Evolutionary conservation across 2,888 invertebrate species (phyloP).

Genomic region (Matsumyia berberina): DNA sequence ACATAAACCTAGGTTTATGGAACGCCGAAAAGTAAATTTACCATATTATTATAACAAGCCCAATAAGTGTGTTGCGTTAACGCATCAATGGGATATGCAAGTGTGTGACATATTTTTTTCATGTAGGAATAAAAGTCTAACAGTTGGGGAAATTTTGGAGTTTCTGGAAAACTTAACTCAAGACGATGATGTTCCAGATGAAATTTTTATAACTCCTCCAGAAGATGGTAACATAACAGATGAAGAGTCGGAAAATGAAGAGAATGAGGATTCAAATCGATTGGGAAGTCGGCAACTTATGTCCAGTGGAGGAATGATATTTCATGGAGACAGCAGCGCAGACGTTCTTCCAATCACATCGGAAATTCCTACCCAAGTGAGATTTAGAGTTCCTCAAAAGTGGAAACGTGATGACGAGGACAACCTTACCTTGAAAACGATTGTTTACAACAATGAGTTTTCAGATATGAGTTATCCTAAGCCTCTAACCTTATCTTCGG

Average conservation of each 20-base stretch:
- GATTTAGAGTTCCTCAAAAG: neutral
- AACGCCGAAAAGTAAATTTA: neutral
- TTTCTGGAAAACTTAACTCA: neutral
- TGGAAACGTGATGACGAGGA: neutral
- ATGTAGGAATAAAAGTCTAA: no score
- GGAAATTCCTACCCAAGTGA: neutral
- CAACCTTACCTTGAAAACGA: no score
- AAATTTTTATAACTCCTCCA: no score
- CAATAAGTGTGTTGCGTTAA: neutral
- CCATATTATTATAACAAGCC: neutral
- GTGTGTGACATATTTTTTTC: no score
- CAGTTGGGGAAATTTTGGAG: conserved; percentile 8
- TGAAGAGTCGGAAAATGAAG: neutral
- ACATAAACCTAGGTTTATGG: no score
- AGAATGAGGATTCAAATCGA: conserved; percentile 1
- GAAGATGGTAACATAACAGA: neutral
- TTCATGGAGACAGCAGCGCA: neutral
- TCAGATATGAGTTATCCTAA: no score
- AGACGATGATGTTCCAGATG: no score
- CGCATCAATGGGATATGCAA: no score
- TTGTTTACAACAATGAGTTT: no score
- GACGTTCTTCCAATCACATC: conserved; percentile 1
- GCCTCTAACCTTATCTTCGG: neutral
- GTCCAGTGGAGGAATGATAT: neutral
- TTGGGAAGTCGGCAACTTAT: neutral